Evolutionary conservation across 1,140 invertebrate species (phyloP), one percentile per base, ranked within the genome.

Genomic region (Heliconius himera): DNA sequence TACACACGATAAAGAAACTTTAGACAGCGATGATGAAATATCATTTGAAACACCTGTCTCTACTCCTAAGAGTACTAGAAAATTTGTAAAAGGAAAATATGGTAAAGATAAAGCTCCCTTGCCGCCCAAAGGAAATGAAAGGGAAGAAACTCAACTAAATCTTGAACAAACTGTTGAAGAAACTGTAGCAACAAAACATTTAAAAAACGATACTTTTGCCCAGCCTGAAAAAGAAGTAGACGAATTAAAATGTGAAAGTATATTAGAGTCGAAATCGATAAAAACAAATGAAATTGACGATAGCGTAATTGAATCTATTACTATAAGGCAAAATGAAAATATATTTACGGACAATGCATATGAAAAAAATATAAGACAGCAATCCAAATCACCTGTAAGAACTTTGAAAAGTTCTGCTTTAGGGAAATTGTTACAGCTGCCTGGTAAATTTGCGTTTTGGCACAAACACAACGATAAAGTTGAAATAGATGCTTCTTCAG

Each of bases 361-460:
- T 72, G 77, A 75, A 83, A 86, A 88, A 33, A 88, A 90, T 77
- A 72, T 74, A 70, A 81, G 86, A 8, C 87, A 91, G 36, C 91
- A 90, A 84, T 90, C 89, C 13, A 93, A 91, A 87, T 92, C 91
- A 4, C 90, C 92, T 3, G 75, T 36, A 13, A 84, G 82, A 83
- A 74, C 79, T 26, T 80, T 83, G 26, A 92, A 89, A 87, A 87
- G 81, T 78, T 87, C 89, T 29, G 83, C 91, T 9, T 88, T 95
- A 49, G 90, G 90, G 22, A 95, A 93, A 89, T 80, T 95, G 41
- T 89, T 95, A 36, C 93, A 95, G 77, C 85, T 95, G 71, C 94
- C 94, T 16, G 85, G 89, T 46, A 95, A 95, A 87, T 85, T 95
- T 60, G 93, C 90, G 33, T 95, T 95, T 89, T 95, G 95, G 95